These are phyloP conservation scores for Plagiodera versicolora DNA, from an alignment of 2,888 invertebrate species.

Conservation along the genomic window DNA sequence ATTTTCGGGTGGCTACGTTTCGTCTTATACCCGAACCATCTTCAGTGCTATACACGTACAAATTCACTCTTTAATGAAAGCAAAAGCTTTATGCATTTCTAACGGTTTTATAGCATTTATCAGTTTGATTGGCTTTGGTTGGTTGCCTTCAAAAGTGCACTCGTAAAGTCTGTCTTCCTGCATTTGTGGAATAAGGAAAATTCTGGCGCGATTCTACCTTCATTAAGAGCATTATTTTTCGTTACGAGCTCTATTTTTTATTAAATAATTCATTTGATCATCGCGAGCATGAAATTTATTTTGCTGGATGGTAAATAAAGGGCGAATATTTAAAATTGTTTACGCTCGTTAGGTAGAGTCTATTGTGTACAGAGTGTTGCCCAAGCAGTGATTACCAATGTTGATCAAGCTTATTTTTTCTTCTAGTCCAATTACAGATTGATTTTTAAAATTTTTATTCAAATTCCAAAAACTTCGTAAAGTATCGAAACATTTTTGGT, in stretches of 20 bases:
- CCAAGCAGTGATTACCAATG: background rate
- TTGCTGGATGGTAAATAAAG: background rate
- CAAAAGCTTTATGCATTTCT: background rate
- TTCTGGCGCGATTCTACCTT: background rate
- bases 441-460: too few species aligned
- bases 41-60: background rate
- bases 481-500: too few species aligned
- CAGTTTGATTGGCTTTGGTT: background rate
- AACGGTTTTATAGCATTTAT: background rate
- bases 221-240: background rate
- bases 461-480: too few species aligned
- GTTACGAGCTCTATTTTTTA: background rate
- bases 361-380: background rate
- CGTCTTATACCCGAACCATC: background rate
- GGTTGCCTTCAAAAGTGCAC: background rate
- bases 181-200: background rate
- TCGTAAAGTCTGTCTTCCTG: background rate
- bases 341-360: background rate
- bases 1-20: too few species aligned
- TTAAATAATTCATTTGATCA: background rate
- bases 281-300: background rate
- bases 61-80: background rate
- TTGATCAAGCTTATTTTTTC: too few species aligned
- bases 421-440: too few species aligned
- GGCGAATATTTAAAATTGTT: background rate